A percentile compares a stretch with the other conserved stretches of the same genome.
Conservation (phyloP, 2,888 invertebrate species). For the Odiellus spinosus region DNA sequence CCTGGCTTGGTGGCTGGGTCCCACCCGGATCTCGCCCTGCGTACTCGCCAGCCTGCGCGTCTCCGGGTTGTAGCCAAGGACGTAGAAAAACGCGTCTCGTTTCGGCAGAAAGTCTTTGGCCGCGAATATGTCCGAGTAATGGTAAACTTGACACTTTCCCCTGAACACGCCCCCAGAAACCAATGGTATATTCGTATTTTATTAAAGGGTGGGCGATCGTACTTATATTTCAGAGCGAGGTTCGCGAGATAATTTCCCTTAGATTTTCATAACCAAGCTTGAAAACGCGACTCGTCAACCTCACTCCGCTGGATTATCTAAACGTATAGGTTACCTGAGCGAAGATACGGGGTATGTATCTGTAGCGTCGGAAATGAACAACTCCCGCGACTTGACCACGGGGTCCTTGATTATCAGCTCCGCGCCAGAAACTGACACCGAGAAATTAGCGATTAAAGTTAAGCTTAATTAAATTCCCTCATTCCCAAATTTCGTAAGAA, state of each 20-base stretch:
- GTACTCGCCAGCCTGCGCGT: slow-evolving; percentile 35
- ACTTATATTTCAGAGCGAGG: slow-evolving; percentile 4
- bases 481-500: no score
- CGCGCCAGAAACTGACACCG: slow-evolving; percentile 21
- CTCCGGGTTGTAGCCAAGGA: slow-evolving; percentile 18
- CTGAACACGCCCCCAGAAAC: slow-evolving; percentile 25
- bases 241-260: background rate
- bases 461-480: background rate
- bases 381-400: slow-evolving; percentile 31
- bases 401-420: slow-evolving; percentile 24
- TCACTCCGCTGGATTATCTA: background rate
- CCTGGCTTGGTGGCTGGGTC: slow-evolving; percentile 40
- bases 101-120: slow-evolving; percentile 33
- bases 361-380: slow-evolving; percentile 38
- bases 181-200: background rate
- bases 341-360: slow-evolving; percentile 36
- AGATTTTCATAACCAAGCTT: background rate
- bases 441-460: slow-evolving; percentile 1
- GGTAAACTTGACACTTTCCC: slow-evolving; percentile 38
- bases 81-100: slow-evolving; percentile 38
- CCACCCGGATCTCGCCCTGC: slow-evolving; percentile 43
- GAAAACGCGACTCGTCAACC: background rate
- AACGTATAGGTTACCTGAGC: slow-evolving; percentile 30
- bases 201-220: background rate
- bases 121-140: slow-evolving; percentile 36